Evolutionary conservation across 2,797 vertebrate species (phyloP), one percentile per base, ranked within the genome.

Genomic region (Lutjanus argentimaculatus): DNA sequence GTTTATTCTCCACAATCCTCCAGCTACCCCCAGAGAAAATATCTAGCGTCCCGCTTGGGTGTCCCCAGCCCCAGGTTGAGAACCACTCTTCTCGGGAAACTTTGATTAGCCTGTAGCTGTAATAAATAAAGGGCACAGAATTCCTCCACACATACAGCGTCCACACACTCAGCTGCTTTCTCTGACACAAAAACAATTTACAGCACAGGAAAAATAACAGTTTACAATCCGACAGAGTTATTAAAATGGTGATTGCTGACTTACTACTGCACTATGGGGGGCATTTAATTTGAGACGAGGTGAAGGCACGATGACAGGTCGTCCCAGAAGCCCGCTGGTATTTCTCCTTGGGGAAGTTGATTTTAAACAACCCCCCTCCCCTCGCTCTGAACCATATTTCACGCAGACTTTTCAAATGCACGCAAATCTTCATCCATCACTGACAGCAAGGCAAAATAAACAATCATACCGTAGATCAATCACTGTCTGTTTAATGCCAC

Each of bases 401-500:
- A 90, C 75, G 30, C 61, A 53, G 62, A 77, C 87, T 83, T 91
- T 84, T 94, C 80, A 90, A 88, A 92, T 55, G 40, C 8, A 0
- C 6, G 30, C 83, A 90, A 86, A 89, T 91, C 89, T 88, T 85
- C 93, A 95, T 95, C 93, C 91, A 93, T 95, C 93, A 95, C 85
- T 79, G 92, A 90, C 90, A 90, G 85, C 72, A 2, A 21, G 73
- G 93, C 93, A 92, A 93, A 95, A 93, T 92, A 94, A 95, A 95
- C 93, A 95, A 92, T 95, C 91, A 92, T 84, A 85, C 85, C 25
- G 77, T 70, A 87, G 90, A 95, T 95, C 94, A 93, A 95, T 95
- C 93, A 95, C 89, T 89, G 91, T 94, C 94, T 93, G 88, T 91
- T 95, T 94, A 94, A 95, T 92, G 93, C 85, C 40, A 72, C 14